Percentiles rank a stretch among this genome's conserved stretches.
These are phyloP conservation scores for Aphelenchoides besseyi DNA, from an alignment of 1,140 invertebrate species.

Conservation along the genomic window DNA sequence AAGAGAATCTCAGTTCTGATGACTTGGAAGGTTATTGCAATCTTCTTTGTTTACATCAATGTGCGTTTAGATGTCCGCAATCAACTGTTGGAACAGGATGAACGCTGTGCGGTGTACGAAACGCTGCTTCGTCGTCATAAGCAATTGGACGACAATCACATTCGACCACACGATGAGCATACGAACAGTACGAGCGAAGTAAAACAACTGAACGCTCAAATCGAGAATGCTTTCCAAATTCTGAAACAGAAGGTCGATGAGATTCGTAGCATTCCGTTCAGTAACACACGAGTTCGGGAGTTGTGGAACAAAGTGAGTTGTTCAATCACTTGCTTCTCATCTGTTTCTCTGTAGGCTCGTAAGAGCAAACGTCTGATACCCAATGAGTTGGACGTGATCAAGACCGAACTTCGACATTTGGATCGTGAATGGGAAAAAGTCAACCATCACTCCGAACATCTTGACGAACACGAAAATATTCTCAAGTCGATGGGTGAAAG, in stretches of 20 bases:
- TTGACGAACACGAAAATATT: constrained; percentile 26
- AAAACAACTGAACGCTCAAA: constrained; percentile 29
- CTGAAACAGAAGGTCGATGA: constrained; percentile 7
- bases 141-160: neutral
- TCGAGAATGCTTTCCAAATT: constrained; percentile 17
- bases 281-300: constrained; percentile 27
- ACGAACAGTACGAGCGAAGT: neutral
- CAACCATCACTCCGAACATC: constrained; percentile 30
- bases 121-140: constrained; percentile 14
- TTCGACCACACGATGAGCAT: constrained; percentile 24
- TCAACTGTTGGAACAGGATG: constrained; percentile 31
- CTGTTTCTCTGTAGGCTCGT: neutral
- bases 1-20: constrained; percentile 16
- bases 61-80: neutral
- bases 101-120: constrained; percentile 27
- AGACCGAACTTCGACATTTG: constrained; percentile 36
- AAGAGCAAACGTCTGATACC: constrained; percentile 18
- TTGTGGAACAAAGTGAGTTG: constrained; percentile 32
- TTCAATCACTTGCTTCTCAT: neutral
- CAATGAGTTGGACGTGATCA: constrained; percentile 38
- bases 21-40: constrained; percentile 27
- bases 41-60: neutral
- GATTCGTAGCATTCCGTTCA: constrained; percentile 29
- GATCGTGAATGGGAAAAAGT: constrained; percentile 31
- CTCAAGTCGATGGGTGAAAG: neutral